Evolutionary conservation across 2,888 invertebrate species (phyloP).

Genomic region (Eilema griseolum): DNA sequence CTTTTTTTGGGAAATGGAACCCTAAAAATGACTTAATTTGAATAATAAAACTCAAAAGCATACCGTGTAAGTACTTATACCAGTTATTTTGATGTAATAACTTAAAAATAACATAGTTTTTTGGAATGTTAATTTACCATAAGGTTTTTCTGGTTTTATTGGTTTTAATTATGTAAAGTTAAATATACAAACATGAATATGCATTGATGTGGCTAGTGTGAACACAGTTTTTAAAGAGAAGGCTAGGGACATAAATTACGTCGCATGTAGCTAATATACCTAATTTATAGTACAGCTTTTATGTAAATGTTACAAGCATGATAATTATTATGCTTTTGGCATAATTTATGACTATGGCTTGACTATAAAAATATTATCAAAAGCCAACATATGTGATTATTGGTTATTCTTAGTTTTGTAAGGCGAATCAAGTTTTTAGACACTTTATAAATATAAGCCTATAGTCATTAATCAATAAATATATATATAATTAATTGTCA

Average conservation of each 20-base stretch:
- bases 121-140: not conserved
- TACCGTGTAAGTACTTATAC: not conserved
- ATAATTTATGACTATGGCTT: conserved; percentile 13
- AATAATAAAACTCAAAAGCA: not conserved
- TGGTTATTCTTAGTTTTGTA: not conserved
- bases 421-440: not conserved
- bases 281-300: conserved; percentile 20
- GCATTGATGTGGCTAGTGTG: conserved; percentile 12
- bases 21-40: not conserved
- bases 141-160: conserved; percentile 2
- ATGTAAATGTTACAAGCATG: conserved; percentile 21
- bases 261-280: conserved; percentile 19
- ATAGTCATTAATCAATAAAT: not conserved
- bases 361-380: conserved; percentile 10
- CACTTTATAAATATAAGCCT: not conserved
- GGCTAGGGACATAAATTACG: conserved; percentile 15
- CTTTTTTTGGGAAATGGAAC: not conserved
- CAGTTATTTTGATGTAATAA: not conserved
- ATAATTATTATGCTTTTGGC: conserved; percentile 14
- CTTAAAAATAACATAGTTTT: not conserved
- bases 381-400: not conserved
- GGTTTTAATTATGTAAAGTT: conserved; percentile 1
- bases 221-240: conserved; percentile 15
- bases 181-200: conserved; percentile 15
- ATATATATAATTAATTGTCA: not conserved